Conservation (phyloP, 2,113 vertebrate species). For the Dendropsophus ebraccatus region DNA sequence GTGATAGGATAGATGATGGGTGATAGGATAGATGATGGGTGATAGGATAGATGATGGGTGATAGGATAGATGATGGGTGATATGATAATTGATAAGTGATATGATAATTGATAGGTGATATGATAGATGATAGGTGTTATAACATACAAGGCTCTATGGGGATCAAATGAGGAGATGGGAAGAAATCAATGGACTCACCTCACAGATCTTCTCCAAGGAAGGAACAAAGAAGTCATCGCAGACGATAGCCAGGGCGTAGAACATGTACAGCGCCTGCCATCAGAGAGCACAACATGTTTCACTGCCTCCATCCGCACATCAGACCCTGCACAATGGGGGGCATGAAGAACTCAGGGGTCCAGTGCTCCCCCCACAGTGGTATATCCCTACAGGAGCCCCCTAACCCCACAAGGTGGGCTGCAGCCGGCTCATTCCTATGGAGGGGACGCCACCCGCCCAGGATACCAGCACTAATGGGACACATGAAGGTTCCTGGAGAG, state of each 20-base stretch:
- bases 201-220: conserved; percentile 95
- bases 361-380: not conserved
- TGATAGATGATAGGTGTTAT: not conserved
- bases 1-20: no score
- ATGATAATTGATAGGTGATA: no score
- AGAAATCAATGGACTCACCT: conserved; percentile 74
- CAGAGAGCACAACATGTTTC: conserved; percentile 22
- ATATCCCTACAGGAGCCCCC: not conserved
- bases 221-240: conserved; percentile 98
- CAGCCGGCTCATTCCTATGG: not conserved
- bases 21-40: no score
- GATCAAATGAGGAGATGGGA: no score
- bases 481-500: not conserved
- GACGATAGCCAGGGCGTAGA: conserved; percentile 93
- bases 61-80: no score
- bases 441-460: not conserved
- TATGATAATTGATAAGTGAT: no score
- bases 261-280: conserved; percentile 93
- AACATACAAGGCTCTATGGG: not conserved
- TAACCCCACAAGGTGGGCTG: not conserved
- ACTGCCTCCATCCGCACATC: not conserved
- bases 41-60: no score
- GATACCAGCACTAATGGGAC: not conserved
- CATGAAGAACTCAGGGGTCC: not conserved
- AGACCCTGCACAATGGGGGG: not conserved